Evolutionary conservation across 2,113 vertebrate species (phyloP).

Genomic region (Nansenia antarctica): DNA sequence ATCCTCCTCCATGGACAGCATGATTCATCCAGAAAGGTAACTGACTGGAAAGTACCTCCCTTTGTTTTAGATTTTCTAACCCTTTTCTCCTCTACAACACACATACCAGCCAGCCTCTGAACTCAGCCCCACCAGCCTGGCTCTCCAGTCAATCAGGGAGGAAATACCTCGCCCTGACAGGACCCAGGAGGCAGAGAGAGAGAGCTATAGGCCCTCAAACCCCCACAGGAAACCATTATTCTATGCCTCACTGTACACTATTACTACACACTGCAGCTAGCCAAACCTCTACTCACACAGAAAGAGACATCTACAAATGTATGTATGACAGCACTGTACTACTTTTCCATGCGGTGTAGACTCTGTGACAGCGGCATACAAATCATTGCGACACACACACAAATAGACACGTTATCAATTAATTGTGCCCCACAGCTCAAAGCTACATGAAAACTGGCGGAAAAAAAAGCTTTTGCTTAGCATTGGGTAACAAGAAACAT

Average conservation of each 20-base stretch:
- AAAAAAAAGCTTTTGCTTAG: slow-evolving; percentile 32
- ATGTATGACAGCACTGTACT: background rate
- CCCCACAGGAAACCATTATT: slow-evolving; percentile 59
- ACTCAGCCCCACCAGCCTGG: slow-evolving; percentile 23
- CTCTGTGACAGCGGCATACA: background rate
- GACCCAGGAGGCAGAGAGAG: slow-evolving; percentile 52
- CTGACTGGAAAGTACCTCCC: too few relatives aligned
- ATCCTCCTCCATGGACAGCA: too few relatives aligned
- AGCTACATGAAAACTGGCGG: slow-evolving; percentile 11
- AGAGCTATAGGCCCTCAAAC: too few relatives aligned
- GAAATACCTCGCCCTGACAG: slow-evolving; percentile 63
- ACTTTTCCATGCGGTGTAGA: background rate
- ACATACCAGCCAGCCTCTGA: too few relatives aligned
- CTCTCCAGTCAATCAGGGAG: slow-evolving; percentile 61
- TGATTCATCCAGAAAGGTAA: too few relatives aligned
- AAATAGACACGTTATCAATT: too few relatives aligned
- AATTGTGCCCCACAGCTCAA: slow-evolving; percentile 26
- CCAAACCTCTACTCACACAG: background rate
- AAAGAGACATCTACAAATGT: background rate
- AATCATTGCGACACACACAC: background rate
- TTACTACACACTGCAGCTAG: background rate
- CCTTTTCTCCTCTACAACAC: too few relatives aligned
- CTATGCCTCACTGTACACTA: slow-evolving; percentile 27
- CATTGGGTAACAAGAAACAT: slow-evolving; percentile 69
- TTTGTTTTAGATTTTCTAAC: too few relatives aligned